Percentiles rank a stretch among this genome's conserved stretches.
These are phyloP conservation scores for Lophotis ruficrista DNA, from an alignment of 2,113 vertebrate species.

Conservation along the genomic window DNA sequence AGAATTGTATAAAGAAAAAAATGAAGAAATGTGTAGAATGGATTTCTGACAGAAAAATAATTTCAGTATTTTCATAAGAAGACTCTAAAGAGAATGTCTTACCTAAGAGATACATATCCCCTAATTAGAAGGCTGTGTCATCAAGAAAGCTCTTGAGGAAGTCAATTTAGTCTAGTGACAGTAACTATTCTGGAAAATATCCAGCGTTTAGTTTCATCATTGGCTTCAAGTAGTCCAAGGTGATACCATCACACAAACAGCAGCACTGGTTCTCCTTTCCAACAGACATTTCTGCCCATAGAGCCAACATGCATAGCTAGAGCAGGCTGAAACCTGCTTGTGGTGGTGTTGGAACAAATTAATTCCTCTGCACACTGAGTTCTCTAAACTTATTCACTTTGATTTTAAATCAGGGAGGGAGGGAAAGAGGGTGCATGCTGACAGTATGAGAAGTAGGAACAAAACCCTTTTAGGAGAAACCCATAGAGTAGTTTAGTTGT, in stretches of 20 bases:
- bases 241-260: background rate
- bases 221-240: background rate
- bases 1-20: background rate
- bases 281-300: background rate
- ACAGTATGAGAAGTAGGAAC: background rate
- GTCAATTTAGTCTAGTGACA: background rate
- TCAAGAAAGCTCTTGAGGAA: background rate
- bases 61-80: background rate
- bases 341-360: background rate
- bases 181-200: background rate
- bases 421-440: background rate
- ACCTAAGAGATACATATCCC: background rate
- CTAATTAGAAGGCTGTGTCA: background rate
- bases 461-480: background rate
- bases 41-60: background rate
- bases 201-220: background rate
- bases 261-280: background rate
- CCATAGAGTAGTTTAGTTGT: background rate
- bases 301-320: background rate
- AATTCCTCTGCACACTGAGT: background rate
- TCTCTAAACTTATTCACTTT: background rate
- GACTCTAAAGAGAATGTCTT: background rate
- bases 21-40: background rate
- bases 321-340: background rate
- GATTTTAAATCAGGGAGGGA: background rate